phyloP scores from a whole-genome alignment of 1,140 invertebrate species.

The Metopolophium dirhodum region DNA sequence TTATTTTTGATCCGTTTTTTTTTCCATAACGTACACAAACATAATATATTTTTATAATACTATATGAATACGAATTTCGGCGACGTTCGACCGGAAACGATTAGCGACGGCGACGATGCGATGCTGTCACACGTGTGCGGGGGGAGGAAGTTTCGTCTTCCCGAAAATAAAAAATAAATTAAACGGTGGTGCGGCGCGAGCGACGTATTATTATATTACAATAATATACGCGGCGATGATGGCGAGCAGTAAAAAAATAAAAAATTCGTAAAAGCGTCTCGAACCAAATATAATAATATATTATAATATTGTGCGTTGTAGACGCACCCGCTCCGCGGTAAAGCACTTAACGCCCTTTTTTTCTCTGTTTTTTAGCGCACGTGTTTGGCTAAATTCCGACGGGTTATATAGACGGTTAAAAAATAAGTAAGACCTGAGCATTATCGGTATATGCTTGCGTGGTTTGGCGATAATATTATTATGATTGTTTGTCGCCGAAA shows the following conservation, averaged over 20 bases:
- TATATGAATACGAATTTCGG: constrained; percentile 18
- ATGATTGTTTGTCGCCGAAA: neutral
- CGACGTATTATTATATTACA: neutral
- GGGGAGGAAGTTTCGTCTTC: constrained; percentile 24
- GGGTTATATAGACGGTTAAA: neutral
- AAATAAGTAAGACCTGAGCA: neutral
- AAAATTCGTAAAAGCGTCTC: neutral
- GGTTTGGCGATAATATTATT: neutral
- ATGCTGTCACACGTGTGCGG: constrained; percentile 29
- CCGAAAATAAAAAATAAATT: constrained; percentile 44
- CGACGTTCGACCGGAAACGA: constrained; percentile 53
- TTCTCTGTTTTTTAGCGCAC: neutral
- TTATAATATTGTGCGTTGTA: neutral
- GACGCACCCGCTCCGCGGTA: neutral
- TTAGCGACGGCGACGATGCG: constrained; percentile 48
- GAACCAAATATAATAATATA: neutral
- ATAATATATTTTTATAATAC: neutral
- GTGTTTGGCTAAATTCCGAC: constrained; percentile 31
- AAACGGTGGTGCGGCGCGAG: neutral
- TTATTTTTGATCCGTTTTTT: constrained; percentile 32
- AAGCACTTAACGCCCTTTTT: constrained; percentile 30
- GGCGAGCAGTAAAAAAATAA: constrained; percentile 12
- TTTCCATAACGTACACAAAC: neutral
- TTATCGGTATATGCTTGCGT: too few species aligned
- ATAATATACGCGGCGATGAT: constrained; percentile 1